These are phyloP conservation scores for Solea senegalensis DNA, from an alignment of 2,113 vertebrate genomes.

Conservation along the genomic window DNA sequence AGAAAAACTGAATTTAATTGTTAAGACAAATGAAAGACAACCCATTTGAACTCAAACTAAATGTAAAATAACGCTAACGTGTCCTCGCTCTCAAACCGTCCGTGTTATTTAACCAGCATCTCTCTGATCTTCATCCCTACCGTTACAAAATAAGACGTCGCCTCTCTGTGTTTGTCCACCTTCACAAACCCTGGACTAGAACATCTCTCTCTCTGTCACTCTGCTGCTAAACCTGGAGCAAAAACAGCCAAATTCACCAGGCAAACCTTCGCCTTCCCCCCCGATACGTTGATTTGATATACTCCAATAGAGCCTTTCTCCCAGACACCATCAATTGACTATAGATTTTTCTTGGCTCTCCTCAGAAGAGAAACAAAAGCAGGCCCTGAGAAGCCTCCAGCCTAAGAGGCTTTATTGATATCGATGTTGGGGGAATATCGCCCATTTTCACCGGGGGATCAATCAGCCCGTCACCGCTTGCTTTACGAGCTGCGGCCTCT, in stretches of 20 bases:
- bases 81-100: too few relatives aligned
- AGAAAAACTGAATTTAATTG: too few relatives aligned
- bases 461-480: constrained; percentile 79
- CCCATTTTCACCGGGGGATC: constrained; percentile 83
- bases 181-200: constrained; percentile 33
- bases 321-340: constrained; percentile 86
- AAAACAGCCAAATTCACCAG: constrained; percentile 82
- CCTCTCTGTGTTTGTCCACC: constrained; percentile 36
- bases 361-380: constrained; percentile 84
- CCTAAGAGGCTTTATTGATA: constrained; percentile 84
- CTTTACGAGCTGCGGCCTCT: constrained; percentile 74
- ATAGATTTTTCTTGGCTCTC: constrained; percentile 84
- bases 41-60: too few relatives aligned
- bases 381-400: constrained; percentile 79
- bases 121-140: not conserved
- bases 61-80: too few relatives aligned
- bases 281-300: constrained; percentile 84
- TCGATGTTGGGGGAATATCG: constrained; percentile 83
- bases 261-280: constrained; percentile 76
- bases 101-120: too few relatives aligned
- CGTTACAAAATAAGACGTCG: constrained; percentile 45
- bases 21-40: too few relatives aligned
- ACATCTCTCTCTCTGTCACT: constrained; percentile 65
- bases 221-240: constrained; percentile 83
- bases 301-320: constrained; percentile 85